Conservation (phyloP, 92 coral and sea anemone species). For the Umimayanthus kanabou region DNA sequence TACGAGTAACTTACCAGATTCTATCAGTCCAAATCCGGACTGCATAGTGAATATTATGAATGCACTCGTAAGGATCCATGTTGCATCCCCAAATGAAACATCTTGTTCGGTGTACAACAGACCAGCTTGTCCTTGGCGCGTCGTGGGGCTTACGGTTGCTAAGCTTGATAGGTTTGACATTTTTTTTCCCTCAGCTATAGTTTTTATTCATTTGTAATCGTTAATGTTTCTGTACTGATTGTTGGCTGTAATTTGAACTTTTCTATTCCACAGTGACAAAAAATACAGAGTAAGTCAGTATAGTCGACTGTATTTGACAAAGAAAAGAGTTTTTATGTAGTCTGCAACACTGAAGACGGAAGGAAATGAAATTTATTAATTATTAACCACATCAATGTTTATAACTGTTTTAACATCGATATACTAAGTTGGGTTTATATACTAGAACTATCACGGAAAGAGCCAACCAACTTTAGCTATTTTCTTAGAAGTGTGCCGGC, state of each 20-base stretch:
- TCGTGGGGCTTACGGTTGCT: background rate
- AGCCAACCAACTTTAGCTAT: too few species aligned
- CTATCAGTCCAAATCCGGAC: conserved; percentile 75
- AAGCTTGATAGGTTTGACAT: background rate
- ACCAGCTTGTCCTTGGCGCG: background rate
- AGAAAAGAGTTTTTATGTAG: too few species aligned
- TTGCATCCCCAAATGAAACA: conserved; percentile 52
- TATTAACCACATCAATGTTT: too few species aligned
- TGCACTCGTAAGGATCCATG: conserved; percentile 76
- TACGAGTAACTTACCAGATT: conserved; percentile 51
- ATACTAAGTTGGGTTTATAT: too few species aligned
- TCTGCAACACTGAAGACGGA: too few species aligned
- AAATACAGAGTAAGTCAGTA: too few species aligned
- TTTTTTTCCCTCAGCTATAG: background rate
- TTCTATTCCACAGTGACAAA: too few species aligned
- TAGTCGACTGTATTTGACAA: background rate
- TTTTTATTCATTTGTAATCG: too few species aligned
- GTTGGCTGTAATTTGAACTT: background rate
- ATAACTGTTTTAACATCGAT: too few species aligned
- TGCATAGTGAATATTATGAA: conserved; percentile 79
- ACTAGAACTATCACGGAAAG: too few species aligned
- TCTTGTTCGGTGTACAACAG: conserved; percentile 22
- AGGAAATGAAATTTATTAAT: too few species aligned
- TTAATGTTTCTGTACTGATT: background rate
- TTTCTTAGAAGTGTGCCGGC: too few species aligned